Evolutionary conservation across 2,797 vertebrate species (phyloP).

Genomic region (Clarias platycephalus): DNA sequence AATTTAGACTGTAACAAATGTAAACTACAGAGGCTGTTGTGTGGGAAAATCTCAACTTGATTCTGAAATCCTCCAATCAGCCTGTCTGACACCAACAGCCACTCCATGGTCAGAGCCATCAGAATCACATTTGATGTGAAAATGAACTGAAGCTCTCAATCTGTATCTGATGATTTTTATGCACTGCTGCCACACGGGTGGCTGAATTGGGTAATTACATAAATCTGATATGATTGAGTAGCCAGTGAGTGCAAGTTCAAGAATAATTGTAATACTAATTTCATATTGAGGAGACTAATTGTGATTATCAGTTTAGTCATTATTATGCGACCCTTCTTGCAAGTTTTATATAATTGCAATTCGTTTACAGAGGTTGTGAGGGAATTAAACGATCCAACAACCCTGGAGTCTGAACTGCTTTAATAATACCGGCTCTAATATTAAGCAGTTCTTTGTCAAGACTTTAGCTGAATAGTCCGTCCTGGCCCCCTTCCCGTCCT

Average conservation of each 20-base stretch:
- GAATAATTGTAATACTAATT: neutral
- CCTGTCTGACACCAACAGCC: neutral
- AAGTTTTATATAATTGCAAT: neutral
- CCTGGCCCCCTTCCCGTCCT: conserved; percentile 66
- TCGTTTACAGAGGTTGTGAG: neutral
- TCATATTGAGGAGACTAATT: neutral
- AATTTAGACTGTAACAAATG: neutral
- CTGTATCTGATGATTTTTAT: neutral
- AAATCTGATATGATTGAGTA: no score
- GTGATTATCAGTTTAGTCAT: neutral
- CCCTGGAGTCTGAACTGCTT: neutral
- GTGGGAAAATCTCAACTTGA: neutral
- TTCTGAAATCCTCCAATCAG: neutral
- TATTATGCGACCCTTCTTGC: neutral
- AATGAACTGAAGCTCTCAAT: neutral
- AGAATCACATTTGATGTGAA: neutral
- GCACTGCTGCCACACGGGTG: neutral
- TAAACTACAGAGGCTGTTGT: neutral
- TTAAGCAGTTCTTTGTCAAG: conserved; percentile 12
- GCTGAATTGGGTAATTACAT: neutral
- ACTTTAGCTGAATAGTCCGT: conserved; percentile 51
- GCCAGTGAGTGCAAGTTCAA: neutral
- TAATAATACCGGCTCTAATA: neutral
- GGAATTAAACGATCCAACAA: neutral
- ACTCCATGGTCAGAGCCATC: neutral